Evolutionary conservation across 2,797 vertebrate genomes (phyloP).

Genomic region (Typhlichthys eigenmanni): DNA sequence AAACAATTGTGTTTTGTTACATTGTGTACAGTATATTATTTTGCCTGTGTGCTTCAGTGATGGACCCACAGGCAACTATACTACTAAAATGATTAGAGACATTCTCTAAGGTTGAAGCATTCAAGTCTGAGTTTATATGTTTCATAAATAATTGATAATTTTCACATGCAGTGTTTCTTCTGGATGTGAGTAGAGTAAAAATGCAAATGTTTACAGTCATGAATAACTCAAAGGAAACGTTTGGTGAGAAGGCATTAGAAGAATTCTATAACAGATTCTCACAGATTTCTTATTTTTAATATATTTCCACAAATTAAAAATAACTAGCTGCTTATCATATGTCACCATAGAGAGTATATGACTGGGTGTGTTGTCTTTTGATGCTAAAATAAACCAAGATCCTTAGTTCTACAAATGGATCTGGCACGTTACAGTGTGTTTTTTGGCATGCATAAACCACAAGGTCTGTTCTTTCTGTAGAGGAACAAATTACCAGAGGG

Average conservation of each 20-base stretch:
- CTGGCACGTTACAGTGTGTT: constrained; percentile 43
- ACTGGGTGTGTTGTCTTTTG: constrained; percentile 41
- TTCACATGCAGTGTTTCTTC: constrained; percentile 27
- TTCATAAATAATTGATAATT: constrained; percentile 56
- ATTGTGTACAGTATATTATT: not conserved
- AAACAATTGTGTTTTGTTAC: too few relatives aligned
- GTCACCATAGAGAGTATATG: constrained; percentile 32
- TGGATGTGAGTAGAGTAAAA: constrained; percentile 12
- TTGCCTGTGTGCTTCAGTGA: constrained; percentile 10
- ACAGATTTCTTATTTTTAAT: constrained; percentile 13
- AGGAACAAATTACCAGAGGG: constrained; percentile 50
- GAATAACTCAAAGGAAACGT: constrained; percentile 45
- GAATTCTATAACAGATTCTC: constrained; percentile 19
- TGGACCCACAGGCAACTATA: constrained; percentile 5
- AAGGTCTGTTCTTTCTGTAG: constrained; percentile 48
- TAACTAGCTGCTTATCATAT: constrained; percentile 46
- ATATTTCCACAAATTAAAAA: constrained; percentile 6
- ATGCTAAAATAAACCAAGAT: constrained; percentile 62
- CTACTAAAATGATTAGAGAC: constrained; percentile 39
- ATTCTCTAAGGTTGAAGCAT: constrained; percentile 39
- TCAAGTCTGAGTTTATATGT: constrained; percentile 49
- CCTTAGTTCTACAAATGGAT: constrained; percentile 54
- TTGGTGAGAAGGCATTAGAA: constrained; percentile 27
- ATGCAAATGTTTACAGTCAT: constrained; percentile 39
- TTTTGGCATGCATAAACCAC: constrained; percentile 53